Conservation (phyloP, 2,888 invertebrate species). For the Timema cristinae region DNA sequence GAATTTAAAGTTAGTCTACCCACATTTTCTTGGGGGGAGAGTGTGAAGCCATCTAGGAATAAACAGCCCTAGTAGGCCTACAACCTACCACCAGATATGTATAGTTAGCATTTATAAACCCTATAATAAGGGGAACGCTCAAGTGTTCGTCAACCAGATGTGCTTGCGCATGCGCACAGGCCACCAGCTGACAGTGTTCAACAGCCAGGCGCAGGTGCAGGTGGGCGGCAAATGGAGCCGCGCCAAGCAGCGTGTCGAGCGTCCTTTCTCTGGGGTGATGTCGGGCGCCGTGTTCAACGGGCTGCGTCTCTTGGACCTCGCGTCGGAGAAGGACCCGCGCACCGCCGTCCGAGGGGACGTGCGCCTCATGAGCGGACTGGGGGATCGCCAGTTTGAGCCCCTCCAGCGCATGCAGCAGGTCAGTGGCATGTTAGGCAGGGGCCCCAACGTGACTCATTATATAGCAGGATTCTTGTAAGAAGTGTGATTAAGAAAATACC, state of each 20-base stretch:
- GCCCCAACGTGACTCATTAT: too few species aligned
- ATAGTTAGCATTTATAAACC: too few species aligned
- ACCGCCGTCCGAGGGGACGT: slow-evolving; percentile 80
- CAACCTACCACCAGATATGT: not conserved
- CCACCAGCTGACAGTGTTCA: slow-evolving; percentile 81
- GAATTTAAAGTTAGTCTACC: too few species aligned
- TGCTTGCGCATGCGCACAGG: slow-evolving; percentile 51
- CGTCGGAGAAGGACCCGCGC: slow-evolving; percentile 76
- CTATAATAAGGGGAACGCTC: too few species aligned
- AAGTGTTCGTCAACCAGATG: not conserved
- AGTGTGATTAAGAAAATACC: too few species aligned
- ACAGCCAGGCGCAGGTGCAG: slow-evolving; percentile 84
- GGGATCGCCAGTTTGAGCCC: slow-evolving; percentile 38
- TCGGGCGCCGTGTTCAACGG: slow-evolving; percentile 89
- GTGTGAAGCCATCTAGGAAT: too few species aligned
- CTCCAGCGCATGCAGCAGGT: slow-evolving; percentile 88
- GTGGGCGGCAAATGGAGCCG: slow-evolving; percentile 79
- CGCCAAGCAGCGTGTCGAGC: slow-evolving; percentile 63
- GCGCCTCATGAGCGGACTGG: slow-evolving; percentile 66
- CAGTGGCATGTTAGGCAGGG: slow-evolving; percentile 35
- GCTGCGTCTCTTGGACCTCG: slow-evolving; percentile 76
- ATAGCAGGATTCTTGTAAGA: too few species aligned
- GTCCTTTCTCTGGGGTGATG: slow-evolving; percentile 80
- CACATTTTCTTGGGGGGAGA: too few species aligned
- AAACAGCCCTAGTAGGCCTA: not conserved